These are phyloP conservation scores for Euzetes globulus DNA, from an alignment of 2,888 invertebrate genomes.

Conservation along the genomic window DNA sequence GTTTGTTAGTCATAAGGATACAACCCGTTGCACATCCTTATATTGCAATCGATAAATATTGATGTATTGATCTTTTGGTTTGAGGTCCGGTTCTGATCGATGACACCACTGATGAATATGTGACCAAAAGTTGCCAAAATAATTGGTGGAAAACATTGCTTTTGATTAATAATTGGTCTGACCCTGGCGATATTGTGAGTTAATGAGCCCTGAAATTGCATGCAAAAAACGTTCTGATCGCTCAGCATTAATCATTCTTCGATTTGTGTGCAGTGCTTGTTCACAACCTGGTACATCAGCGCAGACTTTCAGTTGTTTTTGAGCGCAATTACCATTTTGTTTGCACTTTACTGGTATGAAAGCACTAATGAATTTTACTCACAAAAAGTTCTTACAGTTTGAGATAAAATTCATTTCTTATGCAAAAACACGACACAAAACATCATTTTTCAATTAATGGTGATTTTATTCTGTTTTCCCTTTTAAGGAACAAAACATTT, in stretches of 20 bases:
- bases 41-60: not conserved
- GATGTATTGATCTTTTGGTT: not conserved
- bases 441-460: not conserved
- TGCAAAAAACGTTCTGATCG: not conserved
- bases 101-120: not conserved
- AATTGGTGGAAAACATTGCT: constrained; percentile 6
- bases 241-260: not conserved
- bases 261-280: not conserved
- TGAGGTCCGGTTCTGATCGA: constrained; percentile 3
- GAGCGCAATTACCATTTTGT: not conserved
- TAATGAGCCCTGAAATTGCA: not conserved
- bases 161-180: constrained; percentile 4
- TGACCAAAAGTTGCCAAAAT: constrained; percentile 3
- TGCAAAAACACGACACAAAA: not conserved
- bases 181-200: not conserved
- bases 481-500: not conserved
- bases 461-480: not conserved
- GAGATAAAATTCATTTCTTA: not conserved
- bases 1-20: too few relatives aligned
- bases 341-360: not conserved
- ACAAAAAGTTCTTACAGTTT: not conserved
- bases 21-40: not conserved
- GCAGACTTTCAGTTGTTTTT: constrained; percentile 11
- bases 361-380: not conserved
- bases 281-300: not conserved